Evolutionary conservation across 2,797 vertebrate species (phyloP).

Genomic region (Lacerta viridis): DNA sequence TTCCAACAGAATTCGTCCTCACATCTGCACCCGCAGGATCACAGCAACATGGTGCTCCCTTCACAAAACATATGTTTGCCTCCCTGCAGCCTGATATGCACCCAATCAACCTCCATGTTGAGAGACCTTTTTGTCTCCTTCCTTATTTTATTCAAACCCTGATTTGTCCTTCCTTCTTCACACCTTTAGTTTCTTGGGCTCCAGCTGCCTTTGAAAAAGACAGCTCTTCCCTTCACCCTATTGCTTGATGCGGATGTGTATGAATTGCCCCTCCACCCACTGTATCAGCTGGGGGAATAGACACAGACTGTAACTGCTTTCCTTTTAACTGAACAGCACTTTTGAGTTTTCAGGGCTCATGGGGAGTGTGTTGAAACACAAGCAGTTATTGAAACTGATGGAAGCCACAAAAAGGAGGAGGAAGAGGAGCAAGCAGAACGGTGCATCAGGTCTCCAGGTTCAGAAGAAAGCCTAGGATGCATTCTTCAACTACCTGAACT

Average conservation of each 20-base stretch:
- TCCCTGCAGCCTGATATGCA: too few species aligned
- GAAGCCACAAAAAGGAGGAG: neutral
- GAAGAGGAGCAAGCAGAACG: accelerated
- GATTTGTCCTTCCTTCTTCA: neutral
- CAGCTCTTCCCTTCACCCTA: neutral
- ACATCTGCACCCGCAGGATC: neutral
- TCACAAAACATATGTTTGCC: too few species aligned
- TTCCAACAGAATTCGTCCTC: neutral
- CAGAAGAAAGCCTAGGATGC: neutral
- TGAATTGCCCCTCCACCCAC: neutral
- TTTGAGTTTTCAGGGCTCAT: neutral
- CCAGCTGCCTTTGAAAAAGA: neutral
- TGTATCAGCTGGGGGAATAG: neutral
- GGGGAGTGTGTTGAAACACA: neutral
- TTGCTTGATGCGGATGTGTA: neutral
- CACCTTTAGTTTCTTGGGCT: accelerated
- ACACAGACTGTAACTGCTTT: neutral
- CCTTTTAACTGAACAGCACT: neutral
- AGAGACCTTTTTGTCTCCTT: neutral
- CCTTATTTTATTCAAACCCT: neutral
- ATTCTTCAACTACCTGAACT: neutral
- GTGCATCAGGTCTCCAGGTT: neutral
- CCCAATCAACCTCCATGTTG: neutral
- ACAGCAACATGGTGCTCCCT: neutral
- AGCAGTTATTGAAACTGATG: neutral